phyloP scores from a whole-genome alignment of 2,797 vertebrate species.

The Xerus rutilus region DNA sequence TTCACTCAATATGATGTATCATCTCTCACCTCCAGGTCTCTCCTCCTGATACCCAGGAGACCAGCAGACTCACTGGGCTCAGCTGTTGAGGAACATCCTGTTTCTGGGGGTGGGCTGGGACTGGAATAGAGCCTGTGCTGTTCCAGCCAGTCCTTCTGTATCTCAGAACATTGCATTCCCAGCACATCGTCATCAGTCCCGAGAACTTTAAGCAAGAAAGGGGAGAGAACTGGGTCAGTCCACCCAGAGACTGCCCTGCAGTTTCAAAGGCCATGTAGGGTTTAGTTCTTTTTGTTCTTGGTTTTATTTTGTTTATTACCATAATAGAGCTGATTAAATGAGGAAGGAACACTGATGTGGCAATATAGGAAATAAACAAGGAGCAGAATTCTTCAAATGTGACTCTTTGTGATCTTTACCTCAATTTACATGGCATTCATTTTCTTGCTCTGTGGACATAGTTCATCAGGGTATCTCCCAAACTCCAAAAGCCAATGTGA shows the following conservation, averaged over 20 bases:
- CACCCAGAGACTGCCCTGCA: too few relatives aligned
- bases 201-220: background rate
- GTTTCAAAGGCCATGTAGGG: background rate
- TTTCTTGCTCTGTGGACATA: accelerated
- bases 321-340: background rate
- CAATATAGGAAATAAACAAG: constrained; percentile 19
- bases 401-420: background rate
- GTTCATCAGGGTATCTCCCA: background rate
- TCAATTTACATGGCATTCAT: background rate
- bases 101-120: too few relatives aligned
- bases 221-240: background rate
- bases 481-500: background rate
- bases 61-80: background rate
- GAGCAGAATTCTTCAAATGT: background rate
- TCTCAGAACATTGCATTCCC: background rate
- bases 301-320: constrained; percentile 22
- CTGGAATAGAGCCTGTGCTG: background rate
- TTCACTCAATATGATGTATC: background rate
- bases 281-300: background rate
- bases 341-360: background rate
- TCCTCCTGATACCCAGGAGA: background rate
- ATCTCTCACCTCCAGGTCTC: background rate
- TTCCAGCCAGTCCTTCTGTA: background rate
- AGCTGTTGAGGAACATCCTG: background rate
- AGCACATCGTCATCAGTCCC: background rate